phyloP scores from a whole-genome alignment of 2,797 vertebrate species.

The Balearica regulorum region DNA sequence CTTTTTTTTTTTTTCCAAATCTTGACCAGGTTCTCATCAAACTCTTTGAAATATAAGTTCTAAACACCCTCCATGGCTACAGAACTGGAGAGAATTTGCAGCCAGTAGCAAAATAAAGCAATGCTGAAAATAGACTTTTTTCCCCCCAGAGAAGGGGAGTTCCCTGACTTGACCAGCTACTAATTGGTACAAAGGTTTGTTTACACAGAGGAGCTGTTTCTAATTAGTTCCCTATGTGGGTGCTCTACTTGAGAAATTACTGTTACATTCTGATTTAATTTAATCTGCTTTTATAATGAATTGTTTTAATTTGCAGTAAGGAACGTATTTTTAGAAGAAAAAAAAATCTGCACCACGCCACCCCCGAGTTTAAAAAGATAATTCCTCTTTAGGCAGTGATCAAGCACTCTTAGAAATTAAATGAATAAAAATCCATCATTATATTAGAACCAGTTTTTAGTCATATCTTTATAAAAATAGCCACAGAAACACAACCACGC shows the following conservation, averaged over 20 bases:
- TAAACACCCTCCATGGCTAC: neutral
- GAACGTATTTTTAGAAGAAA: neutral
- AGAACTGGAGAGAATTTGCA: neutral
- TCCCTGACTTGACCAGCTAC: slow-evolving; percentile 17
- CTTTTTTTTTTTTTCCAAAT: neutral
- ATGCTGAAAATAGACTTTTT: neutral
- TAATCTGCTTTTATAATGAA: neutral
- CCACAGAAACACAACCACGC: neutral
- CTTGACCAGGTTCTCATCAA: neutral
- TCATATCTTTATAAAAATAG: neutral
- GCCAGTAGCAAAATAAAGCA: neutral
- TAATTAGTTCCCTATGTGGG: slow-evolving; percentile 49
- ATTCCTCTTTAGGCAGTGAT: neutral
- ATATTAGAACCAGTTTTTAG: neutral
- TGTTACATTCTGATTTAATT: slow-evolving; percentile 35
- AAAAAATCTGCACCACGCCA: neutral
- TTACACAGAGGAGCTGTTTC: slow-evolving; percentile 23
- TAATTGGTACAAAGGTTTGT: slow-evolving; percentile 48
- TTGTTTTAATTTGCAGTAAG: neutral
- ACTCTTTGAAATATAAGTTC: neutral
- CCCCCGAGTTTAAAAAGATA: neutral
- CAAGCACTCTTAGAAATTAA: neutral
- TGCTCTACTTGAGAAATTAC: slow-evolving; percentile 43
- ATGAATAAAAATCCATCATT: neutral
- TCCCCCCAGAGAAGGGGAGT: slow-evolving; percentile 17